These are phyloP conservation scores for Augiades crinisus DNA, from an alignment of 2,888 invertebrate species.

Conservation along the genomic window DNA sequence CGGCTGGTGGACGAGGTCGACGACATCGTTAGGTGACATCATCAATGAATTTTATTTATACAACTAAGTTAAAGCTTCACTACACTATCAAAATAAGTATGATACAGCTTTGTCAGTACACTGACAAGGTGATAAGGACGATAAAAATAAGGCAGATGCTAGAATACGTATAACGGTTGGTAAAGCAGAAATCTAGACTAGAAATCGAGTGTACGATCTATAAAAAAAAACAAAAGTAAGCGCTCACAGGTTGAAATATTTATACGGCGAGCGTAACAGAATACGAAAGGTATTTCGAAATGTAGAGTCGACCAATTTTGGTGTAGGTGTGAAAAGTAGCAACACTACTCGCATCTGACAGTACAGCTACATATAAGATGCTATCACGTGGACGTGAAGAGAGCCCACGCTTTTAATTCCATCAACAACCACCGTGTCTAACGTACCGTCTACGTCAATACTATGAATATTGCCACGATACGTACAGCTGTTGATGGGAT, in stretches of 20 bases:
- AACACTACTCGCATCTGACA: constrained; percentile 27
- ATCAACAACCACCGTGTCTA: constrained; percentile 48
- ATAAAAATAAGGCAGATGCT: too few species aligned
- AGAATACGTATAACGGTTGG: too few species aligned
- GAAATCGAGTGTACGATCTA: neutral
- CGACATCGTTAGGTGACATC: constrained; percentile 38
- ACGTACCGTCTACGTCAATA: constrained; percentile 53
- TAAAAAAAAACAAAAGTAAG: constrained; percentile 3
- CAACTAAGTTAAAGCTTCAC: neutral
- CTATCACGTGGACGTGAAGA: constrained; percentile 49
- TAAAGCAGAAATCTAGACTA: too few species aligned
- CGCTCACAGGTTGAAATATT: constrained; percentile 13
- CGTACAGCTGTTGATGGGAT: constrained; percentile 14
- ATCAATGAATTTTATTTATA: constrained; percentile 31
- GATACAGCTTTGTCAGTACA: neutral
- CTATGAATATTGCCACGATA: constrained; percentile 42
- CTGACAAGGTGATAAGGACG: neutral
- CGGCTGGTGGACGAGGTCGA: constrained; percentile 33
- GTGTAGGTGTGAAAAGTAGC: constrained; percentile 35
- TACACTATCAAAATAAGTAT: neutral
- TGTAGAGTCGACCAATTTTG: constrained; percentile 11
- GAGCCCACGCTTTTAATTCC: constrained; percentile 52
- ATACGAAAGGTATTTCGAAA: constrained; percentile 7
- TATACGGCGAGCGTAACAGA: constrained; percentile 4
- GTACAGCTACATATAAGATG: constrained; percentile 36